Evolutionary conservation across 2,797 vertebrate species (phyloP).

Genomic region (Pristis pectinata): DNA sequence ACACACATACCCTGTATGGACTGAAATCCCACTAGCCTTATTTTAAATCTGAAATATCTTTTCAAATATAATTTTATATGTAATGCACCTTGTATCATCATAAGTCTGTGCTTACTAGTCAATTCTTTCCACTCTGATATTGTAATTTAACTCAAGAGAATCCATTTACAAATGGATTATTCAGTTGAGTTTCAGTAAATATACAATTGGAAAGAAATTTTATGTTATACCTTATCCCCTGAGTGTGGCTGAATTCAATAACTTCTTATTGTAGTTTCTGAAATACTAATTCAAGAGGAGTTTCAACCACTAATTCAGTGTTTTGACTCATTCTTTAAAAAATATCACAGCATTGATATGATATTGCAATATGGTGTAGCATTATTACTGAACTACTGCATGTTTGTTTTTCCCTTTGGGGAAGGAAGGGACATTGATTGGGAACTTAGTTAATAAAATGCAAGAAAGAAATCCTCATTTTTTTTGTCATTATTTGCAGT

Average conservation of each 20-base stretch:
- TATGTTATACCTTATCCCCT: slow-evolving; percentile 12
- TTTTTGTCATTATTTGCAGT: not conserved
- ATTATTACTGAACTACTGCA: not conserved
- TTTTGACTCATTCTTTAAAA: not conserved
- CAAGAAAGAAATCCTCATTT: not conserved
- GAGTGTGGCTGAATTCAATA: slow-evolving; percentile 19
- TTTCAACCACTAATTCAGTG: not conserved
- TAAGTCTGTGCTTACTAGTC: slow-evolving; percentile 20
- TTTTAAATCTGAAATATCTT: slow-evolving; percentile 15
- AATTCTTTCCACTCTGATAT: slow-evolving; percentile 13
- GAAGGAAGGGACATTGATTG: not conserved
- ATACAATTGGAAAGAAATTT: not conserved
- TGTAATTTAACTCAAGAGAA: slow-evolving; percentile 4
- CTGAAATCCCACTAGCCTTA: not conserved
- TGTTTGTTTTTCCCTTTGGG: not conserved
- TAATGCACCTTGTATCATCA: slow-evolving; percentile 4
- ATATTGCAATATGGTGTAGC: not conserved
- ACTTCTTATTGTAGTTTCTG: slow-evolving; percentile 33
- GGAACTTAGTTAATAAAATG: not conserved
- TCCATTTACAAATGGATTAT: slow-evolving; percentile 31
- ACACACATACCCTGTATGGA: not conserved
- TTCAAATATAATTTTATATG: not conserved
- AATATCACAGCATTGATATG: not conserved
- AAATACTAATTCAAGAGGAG: not conserved
- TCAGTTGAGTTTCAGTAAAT: slow-evolving; percentile 20